A percentile compares a stretch with the other conserved stretches of the same genome.
Conservation (phyloP, 2,888 invertebrate species). For the Mayetiola destructor region DNA sequence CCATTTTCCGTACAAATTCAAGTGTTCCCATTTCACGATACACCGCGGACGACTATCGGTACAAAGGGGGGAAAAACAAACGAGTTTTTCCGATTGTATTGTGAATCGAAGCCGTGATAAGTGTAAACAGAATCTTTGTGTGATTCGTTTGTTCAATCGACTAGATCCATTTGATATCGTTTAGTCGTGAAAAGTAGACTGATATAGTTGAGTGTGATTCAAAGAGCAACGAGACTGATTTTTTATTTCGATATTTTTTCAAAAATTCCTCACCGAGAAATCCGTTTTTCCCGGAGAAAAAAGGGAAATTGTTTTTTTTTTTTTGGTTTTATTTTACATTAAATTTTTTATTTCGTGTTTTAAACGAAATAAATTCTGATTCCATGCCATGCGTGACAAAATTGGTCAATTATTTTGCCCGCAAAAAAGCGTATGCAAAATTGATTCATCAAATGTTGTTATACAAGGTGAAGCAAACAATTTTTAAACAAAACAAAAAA, state of each 20-base stretch:
- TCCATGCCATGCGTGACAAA: conserved; percentile 38
- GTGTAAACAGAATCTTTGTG: neutral
- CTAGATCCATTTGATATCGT: neutral
- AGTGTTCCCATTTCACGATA: too few relatives aligned
- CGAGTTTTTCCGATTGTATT: neutral
- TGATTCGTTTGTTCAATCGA: neutral
- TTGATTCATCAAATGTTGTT: conserved; percentile 30
- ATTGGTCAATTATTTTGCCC: conserved; percentile 36
- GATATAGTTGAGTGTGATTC: too few relatives aligned
- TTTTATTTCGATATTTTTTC: neutral
- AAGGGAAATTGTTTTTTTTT: neutral
- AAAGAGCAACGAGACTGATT: neutral
- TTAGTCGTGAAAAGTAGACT: too few relatives aligned
- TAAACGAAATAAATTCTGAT: neutral
- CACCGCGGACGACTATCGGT: too few relatives aligned
- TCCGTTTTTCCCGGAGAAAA: too few relatives aligned
- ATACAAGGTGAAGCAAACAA: conserved; percentile 25
- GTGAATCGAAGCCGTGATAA: neutral
- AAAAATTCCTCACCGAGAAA: too few relatives aligned
- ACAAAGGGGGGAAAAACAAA: too few relatives aligned
- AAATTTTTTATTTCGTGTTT: neutral
- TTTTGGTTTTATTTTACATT: neutral
- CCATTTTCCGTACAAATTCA: too few relatives aligned
- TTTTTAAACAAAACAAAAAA: neutral
- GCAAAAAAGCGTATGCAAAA: conserved; percentile 35